Evolutionary conservation across 2,888 invertebrate genomes (phyloP), one percentile per base, ranked within the genome.

Genomic region (Venustoraphidia nigricollis): DNA sequence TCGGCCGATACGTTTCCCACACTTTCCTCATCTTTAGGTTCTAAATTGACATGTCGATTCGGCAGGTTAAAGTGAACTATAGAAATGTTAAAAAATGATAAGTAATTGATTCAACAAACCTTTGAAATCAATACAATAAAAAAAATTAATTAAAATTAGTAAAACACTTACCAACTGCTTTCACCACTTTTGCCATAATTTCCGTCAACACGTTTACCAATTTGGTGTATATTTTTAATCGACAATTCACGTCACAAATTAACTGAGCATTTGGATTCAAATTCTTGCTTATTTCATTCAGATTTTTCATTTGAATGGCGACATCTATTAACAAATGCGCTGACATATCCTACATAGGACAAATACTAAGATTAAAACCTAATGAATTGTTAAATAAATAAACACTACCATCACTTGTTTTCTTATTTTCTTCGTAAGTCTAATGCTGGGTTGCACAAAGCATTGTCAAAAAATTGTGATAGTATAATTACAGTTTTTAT

Each of bases 201-300:
- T 63, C 62, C 45, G 64, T 51, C 0, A 66, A 51, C 36, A 65
- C 56, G 9, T 56, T 51, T 2, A 63, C 57, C n/a, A 66, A 51
- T 51, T 62, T 61, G 4, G 60, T 55, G 51, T 63, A 66, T 4
- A 63, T 52, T 51, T 60, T 59, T 50, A 64, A 54, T 53, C 64
- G 62, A 44, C 67, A 67, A 47, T 59, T 59, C 8, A 66, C 56
- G 50, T 62, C 58, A 50, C 66, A 67, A 4, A 53, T 52, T 6
- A 55, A 50, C 27, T 27, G 27, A 27, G 27, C 27, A 27, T 27
- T 6, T 4, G 51, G 51, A 41, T 62, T 59, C 14, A 61, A 46
- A 8, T 54, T 50, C 13, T 62, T 59, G 9, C 62, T 49, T 13
- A 67, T 57, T 39, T 52, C 51, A 17, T 56, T 51, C 34, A 63